phyloP scores from a whole-genome alignment of 2,888 invertebrate species.

The Rhabditoides inermis region DNA sequence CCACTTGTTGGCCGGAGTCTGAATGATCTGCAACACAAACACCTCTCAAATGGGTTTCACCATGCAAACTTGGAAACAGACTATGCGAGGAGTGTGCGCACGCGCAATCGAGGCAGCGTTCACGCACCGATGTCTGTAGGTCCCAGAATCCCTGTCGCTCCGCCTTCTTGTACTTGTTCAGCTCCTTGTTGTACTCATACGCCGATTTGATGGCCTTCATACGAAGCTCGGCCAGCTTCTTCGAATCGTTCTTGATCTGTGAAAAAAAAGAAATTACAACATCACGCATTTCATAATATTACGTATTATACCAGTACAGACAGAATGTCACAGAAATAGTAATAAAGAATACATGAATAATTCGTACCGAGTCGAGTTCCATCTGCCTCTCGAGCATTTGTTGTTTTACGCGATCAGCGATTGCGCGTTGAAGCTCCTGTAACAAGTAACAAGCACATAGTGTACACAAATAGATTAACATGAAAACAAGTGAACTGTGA shows the following conservation, averaged over 20 bases:
- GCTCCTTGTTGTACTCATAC: constrained; percentile 63
- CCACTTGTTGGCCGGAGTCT: constrained; percentile 23
- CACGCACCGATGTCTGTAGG: constrained; percentile 68
- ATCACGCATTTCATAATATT: not conserved
- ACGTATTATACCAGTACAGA: not conserved
- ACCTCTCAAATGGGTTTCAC: not conserved
- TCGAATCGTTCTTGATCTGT: constrained; percentile 46
- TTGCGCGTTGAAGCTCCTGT: constrained; percentile 27
- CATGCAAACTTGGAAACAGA: not conserved
- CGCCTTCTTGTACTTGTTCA: constrained; percentile 69
- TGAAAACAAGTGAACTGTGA: too few relatives aligned
- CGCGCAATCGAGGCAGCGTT: not conserved
- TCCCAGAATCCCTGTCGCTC: constrained; percentile 77
- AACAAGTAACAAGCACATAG: not conserved
- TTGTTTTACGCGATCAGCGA: constrained; percentile 52
- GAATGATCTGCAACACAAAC: constrained; percentile 24
- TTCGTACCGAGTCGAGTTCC: constrained; percentile 53
- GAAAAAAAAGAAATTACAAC: not conserved
- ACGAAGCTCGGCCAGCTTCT: constrained; percentile 62
- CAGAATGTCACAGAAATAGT: not conserved
- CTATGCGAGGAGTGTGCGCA: not conserved
- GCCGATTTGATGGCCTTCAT: constrained; percentile 74
- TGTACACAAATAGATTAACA: too few relatives aligned
- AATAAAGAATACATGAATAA: not conserved
- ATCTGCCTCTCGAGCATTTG: constrained; percentile 54